Base-by-base conservation (phyloP, 2,888 invertebrate genomes). In the Lasioglossum calceatum region DNA sequence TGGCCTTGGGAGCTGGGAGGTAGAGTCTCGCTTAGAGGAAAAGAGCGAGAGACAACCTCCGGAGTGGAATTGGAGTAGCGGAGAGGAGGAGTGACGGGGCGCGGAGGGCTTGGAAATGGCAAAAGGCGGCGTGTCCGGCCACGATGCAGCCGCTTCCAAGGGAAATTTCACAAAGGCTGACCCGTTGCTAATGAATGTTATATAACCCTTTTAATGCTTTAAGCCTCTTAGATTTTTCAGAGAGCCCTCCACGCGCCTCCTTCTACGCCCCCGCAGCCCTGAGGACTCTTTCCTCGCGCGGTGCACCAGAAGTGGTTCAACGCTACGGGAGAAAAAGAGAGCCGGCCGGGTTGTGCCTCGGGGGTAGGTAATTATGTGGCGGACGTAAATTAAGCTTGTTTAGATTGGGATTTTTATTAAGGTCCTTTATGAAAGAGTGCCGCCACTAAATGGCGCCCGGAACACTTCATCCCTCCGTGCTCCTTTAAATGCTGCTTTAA, bases 351-450 rank as follows among this genome's bases (percentile, higher is more conserved):
- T 82, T 85, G 84, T 88, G 92, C 93, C 94, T 93, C 90, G 86
- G 94, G 87, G 94, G 93, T 93, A 94, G 94, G 94, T 95, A 95
- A 95, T 95, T 95, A 95, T 95, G 95, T 95, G 95, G 95, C 95
- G 94, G 94, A 95, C 94, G 95, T 95, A 95, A 95, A 95, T 95
- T 95, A 95, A 95, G 95, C 95, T 95, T 95, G 95, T 95, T 95
- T 95, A 94, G 95, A 95, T 95, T 95, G 95, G 94, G 94, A 95
- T 95, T 95, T 95, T 95, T 95, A 95, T 95, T 95, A 95, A 95
- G 94, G 95, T 92, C 92, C 92, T 94, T 94, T 94, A 93, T 93
- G 92, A 92, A 92, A 91, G 92, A 93, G 93, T 91, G 91, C 92
- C 91, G 87, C 91, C 89, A 89, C 91, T 92, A 95, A 95, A 94